These are phyloP conservation scores for Rhyzopertha dominica DNA, from an alignment of 1,140 invertebrate genomes.

Conservation along the genomic window DNA sequence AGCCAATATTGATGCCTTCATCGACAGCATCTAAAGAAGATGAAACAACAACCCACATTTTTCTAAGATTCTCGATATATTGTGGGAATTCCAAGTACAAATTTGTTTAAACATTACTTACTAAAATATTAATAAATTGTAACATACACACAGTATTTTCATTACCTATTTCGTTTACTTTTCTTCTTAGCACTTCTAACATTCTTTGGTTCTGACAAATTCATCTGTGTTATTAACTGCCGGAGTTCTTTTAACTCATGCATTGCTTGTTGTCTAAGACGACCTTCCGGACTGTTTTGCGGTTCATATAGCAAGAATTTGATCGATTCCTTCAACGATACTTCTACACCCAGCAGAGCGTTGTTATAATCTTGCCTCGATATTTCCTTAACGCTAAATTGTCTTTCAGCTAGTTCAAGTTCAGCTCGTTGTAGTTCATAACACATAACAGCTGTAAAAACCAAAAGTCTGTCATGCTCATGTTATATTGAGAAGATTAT, in stretches of 20 bases:
- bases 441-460: constrained; percentile 57
- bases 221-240: no score
- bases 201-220: no score
- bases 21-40: constrained; percentile 30
- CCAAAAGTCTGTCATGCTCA: constrained; percentile 29
- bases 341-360: constrained; percentile 45
- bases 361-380: constrained; percentile 46
- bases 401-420: constrained; percentile 57
- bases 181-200: no score
- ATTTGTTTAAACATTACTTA: no score
- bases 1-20: constrained; percentile 55
- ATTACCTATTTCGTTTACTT: no score
- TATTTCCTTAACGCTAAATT: constrained; percentile 55
- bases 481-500: constrained; percentile 4
- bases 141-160: no score
- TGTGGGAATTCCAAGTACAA: no score
- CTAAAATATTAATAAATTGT: no score
- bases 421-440: constrained; percentile 69
- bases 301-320: constrained; percentile 67
- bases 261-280: constrained; percentile 59
- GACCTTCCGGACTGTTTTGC: constrained; percentile 63
- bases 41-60: no score
- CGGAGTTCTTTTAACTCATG: constrained; percentile 58
- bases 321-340: constrained; percentile 56
- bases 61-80: no score